Evolutionary conservation across 2,888 invertebrate genomes (phyloP), one percentile per base, ranked within the genome.

Genomic region (Epinotia demarniana): DNA sequence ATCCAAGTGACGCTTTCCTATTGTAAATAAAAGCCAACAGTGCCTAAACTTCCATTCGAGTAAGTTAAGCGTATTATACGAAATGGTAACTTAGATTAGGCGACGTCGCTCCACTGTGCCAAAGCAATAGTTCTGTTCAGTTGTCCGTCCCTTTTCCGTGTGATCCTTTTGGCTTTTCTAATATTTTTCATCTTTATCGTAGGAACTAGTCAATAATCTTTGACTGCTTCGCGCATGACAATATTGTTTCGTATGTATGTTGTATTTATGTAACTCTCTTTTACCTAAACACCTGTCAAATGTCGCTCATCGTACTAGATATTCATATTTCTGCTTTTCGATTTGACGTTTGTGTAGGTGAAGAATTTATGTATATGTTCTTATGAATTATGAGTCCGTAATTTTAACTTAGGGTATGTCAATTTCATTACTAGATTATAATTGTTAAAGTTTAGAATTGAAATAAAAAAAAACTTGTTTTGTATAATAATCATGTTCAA

Each of bases 21-120:
- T 67, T 83, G 83, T 84, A 83, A 79, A 84, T 84, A 84, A 80
- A 81, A 79, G 81, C 85, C 85, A 80, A 80, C 81, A 83, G 85
- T 85, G 85, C 85, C 85, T 85, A 80, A 79, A 77, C 76, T 78
- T 79, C 79, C 75, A 67, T 57, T 72, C 60, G 19, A 58, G 72
- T 73, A 73, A 71, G 70, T 77, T 77, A 77, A 77, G 61, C 58
- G 19, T 76, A 77, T 66, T 39, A 19, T 66, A 71, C 55, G 69
- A 69, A 23, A 73, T 23, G 13, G 58, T 19, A 33, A 33, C 11
- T 13, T 60, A 11, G 27, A 61, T 61, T 43, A 39, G 62, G 33
- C 3, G 57, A 53, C 61, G 43, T 27, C 19, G 49, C 81, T 81
- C 79, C 79, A 19, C 73, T 78, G 83, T 83, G 83, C 83, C 83